phyloP scores from a whole-genome alignment of 2,113 vertebrate genomes.

The Rostratula benghalensis region DNA sequence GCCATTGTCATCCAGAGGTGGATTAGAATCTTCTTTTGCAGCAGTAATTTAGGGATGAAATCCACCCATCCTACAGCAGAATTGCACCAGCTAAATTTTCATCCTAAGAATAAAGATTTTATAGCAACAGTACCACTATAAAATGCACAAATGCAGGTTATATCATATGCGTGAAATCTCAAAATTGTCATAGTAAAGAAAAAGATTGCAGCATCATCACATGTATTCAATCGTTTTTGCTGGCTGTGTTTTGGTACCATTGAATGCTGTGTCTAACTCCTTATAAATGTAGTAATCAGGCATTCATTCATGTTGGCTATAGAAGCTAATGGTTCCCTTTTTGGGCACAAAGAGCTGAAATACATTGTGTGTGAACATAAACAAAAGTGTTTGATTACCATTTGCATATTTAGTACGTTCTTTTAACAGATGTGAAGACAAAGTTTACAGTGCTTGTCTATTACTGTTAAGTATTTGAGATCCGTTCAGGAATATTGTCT shows the following conservation, averaged over 20 bases:
- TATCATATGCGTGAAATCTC: not conserved
- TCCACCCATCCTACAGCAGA: not conserved
- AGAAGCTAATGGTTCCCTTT: not conserved
- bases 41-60: not conserved
- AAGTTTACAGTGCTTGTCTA: not conserved
- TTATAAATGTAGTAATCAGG: slow-evolving; percentile 43
- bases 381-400: slow-evolving; percentile 64
- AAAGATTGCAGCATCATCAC: slow-evolving; percentile 30
- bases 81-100: not conserved
- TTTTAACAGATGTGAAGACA: slow-evolving; percentile 37
- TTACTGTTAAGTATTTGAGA: not conserved
- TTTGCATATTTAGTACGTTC: slow-evolving; percentile 31
- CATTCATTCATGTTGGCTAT: slow-evolving; percentile 26
- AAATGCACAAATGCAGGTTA: slow-evolving; percentile 24
- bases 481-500: not conserved
- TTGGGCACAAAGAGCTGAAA: slow-evolving; percentile 16
- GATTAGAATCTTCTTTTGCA: not conserved
- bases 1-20: not conserved
- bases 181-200: slow-evolving; percentile 20
- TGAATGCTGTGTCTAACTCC: not conserved
- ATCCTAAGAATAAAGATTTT: not conserved
- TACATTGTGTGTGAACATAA: slow-evolving; percentile 26
- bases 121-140: not conserved
- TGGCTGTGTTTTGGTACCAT: slow-evolving; percentile 24
- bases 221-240: slow-evolving; percentile 16